These are phyloP conservation scores for Calcarius lapponicus DNA, from an alignment of 2,797 vertebrate species.

Conservation along the genomic window DNA sequence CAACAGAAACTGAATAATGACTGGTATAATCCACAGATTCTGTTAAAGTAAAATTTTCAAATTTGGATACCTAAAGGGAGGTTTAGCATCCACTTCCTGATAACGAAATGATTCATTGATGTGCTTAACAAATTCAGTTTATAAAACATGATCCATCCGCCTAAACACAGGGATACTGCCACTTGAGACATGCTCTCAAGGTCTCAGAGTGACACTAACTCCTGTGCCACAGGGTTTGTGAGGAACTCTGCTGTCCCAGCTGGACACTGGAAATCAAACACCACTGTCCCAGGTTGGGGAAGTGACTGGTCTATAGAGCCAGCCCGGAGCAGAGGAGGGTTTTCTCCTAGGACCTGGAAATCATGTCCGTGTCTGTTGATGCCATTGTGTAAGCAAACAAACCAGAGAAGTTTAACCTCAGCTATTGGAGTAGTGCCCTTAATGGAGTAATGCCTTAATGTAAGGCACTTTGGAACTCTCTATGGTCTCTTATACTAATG, in stretches of 20 bases:
- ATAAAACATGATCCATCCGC: background rate
- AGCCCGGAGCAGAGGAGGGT: background rate
- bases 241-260: background rate
- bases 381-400: background rate
- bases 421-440: background rate
- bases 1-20: background rate
- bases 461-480: background rate
- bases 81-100: background rate
- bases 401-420: background rate
- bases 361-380: background rate
- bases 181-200: background rate
- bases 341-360: background rate
- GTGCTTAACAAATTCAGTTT: background rate
- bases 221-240: background rate
- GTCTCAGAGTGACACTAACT: background rate
- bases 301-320: background rate
- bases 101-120: background rate
- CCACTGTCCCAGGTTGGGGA: background rate
- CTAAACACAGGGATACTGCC: background rate
- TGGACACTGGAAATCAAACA: background rate
- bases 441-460: slow-evolving; percentile 19
- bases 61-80: background rate
- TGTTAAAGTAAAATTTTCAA: background rate
- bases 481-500: slow-evolving; percentile 15
- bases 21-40: background rate